Percentiles rank a stretch among this genome's conserved stretches.
phyloP scores from a whole-genome alignment of 2,888 invertebrate genomes.

The Saturnia pavonia region DNA sequence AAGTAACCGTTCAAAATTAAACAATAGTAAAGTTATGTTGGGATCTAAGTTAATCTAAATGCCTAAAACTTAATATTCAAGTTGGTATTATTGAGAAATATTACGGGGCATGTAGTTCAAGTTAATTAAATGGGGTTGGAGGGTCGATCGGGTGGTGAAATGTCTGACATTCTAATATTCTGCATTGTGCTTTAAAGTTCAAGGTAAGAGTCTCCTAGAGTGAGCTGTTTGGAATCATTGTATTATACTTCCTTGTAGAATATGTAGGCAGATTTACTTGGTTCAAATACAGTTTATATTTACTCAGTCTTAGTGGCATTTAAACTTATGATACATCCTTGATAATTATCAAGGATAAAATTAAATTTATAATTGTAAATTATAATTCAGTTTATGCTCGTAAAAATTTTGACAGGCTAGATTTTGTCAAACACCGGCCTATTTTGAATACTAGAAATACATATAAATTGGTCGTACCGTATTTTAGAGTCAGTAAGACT shows the following conservation, averaged over 20 bases:
- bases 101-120: conserved; percentile 22
- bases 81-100: conserved; percentile 24
- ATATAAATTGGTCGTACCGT: too few species aligned
- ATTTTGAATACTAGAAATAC: too few species aligned
- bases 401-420: too few species aligned
- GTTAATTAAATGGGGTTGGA: conserved; percentile 34
- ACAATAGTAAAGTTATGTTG: conserved; percentile 9
- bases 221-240: not conserved
- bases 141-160: conserved; percentile 12
- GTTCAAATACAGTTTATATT: too few species aligned
- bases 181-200: conserved; percentile 7
- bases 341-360: too few species aligned
- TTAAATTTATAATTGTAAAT: too few species aligned
- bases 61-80: conserved; percentile 26
- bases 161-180: conserved; percentile 14
- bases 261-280: not conserved
- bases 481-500: too few species aligned
- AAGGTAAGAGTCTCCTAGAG: not conserved
- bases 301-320: too few species aligned
- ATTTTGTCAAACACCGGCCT: too few species aligned
- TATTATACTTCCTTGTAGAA: not conserved
- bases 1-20: not conserved
- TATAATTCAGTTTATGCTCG: too few species aligned
- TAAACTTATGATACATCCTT: too few species aligned
- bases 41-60: conserved; percentile 9